These are phyloP conservation scores for Ctenodactylus gundi DNA, from an alignment of 2,113 vertebrate genomes.

Conservation along the genomic window DNA sequence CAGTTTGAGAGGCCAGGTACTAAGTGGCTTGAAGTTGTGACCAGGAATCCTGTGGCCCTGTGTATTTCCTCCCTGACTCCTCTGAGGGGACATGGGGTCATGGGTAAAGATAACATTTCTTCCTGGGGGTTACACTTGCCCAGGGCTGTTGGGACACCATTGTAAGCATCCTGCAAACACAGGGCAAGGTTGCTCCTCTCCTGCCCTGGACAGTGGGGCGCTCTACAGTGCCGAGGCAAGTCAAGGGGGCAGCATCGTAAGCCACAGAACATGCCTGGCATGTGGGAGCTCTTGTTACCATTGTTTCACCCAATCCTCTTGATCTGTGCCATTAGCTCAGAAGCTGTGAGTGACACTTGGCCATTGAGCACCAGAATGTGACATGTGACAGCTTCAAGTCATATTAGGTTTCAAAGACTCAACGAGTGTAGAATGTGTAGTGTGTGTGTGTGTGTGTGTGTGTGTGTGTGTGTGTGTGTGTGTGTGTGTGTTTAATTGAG, in stretches of 20 bases:
- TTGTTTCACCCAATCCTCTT: not conserved
- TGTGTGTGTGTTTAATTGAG: no score
- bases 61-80: not conserved
- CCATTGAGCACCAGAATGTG: not conserved
- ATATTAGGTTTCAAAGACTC: not conserved
- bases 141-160: not conserved
- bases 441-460: no score
- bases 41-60: not conserved
- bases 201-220: not conserved
- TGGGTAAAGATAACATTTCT: not conserved
- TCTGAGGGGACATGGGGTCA: not conserved
- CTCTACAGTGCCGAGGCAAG: not conserved
- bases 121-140: no score
- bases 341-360: accelerated
- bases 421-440: no score
- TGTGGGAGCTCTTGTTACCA: accelerated
- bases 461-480: no score
- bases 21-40: not conserved
- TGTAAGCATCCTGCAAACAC: not conserved
- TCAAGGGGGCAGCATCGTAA: not conserved
- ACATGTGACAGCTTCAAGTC: not conserved
- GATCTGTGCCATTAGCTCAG: accelerated
- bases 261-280: not conserved
- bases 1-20: not conserved
- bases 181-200: not conserved